A percentile compares a stretch with the other conserved stretches of the same genome.
phyloP scores from a whole-genome alignment of 2,113 vertebrate genomes.

The Ctenomys sociabilis region DNA sequence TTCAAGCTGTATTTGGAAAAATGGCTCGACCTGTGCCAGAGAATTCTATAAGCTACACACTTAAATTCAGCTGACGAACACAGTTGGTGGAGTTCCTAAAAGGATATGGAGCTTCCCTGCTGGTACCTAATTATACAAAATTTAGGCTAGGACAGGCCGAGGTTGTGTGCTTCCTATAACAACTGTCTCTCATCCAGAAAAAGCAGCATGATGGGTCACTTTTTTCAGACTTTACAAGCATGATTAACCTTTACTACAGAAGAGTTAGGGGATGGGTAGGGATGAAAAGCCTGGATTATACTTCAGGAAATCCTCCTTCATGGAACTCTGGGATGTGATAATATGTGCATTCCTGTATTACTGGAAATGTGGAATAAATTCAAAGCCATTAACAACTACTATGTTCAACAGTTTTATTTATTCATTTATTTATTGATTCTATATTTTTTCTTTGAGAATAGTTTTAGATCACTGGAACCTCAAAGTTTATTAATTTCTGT shows the following conservation, averaged over 20 bases:
- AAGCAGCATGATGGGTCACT: neutral
- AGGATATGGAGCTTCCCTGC: neutral
- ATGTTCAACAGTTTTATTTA: neutral
- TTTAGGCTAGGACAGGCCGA: neutral
- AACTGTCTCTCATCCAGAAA: neutral
- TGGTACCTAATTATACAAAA: neutral
- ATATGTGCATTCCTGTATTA: neutral
- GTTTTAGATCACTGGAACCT: neutral
- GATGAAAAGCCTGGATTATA: neutral
- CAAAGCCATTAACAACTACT: neutral
- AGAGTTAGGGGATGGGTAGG: neutral
- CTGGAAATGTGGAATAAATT: neutral
- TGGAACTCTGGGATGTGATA: neutral
- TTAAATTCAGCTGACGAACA: neutral
- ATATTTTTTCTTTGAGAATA: neutral
- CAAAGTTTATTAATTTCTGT: neutral
- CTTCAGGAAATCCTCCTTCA: neutral
- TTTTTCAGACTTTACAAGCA: neutral
- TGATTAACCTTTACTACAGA: neutral
- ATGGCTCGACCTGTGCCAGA: neutral
- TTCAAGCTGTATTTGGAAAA: constrained; percentile 27
- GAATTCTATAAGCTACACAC: neutral
- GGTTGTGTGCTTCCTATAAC: neutral
- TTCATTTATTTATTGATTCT: neutral
- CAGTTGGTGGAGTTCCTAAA: neutral